Evolutionary conservation across 2,797 vertebrate genomes (phyloP), one percentile per base, ranked within the genome.

Genomic region (Gila robusta): DNA sequence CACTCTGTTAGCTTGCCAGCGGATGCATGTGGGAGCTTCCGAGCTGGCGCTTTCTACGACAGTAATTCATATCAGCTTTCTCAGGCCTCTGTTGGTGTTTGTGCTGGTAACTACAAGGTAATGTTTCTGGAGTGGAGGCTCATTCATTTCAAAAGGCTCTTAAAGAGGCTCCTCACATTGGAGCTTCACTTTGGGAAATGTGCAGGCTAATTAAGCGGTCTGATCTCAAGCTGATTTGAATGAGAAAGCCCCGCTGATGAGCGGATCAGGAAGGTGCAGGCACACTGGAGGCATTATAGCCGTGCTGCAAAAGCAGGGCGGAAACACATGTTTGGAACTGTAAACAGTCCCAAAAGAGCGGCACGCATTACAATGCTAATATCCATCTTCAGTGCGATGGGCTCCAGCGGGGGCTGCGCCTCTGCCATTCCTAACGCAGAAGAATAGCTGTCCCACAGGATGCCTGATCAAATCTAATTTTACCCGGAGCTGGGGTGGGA

Each of bases 201-300:
- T 83, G 87, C 88, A 82, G 91, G 89, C 90, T 93, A 94, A 95
- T 94, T 94, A 94, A 92, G 92, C 88, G 89, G 91, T 95, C 90
- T 87, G 90, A 94, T 94, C 92, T 91, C 88, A 87, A 83, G 72
- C 82, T 87, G 77, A 94, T 95, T 94, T 93, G 89, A 91, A 94
- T 94, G 92, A 94, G 72, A 90, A 85, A 89, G 81, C 81, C 47
- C 52, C 4, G 26, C 74, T 79, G 85, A 81, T 79, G 84, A 86
- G 85, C 56, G 49, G 81, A 81, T 62, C 19, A 16, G 41, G 80
- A 81, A 79, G 82, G 73, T 82, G 90, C 71, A 67, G 88, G 79
- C 73, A 86, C 86, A 88, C 71, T 67, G 73, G 85, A 85, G 52
- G 49, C 81, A 86, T 86, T 90, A 79, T 91, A 88, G 49, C 87